Evolutionary conservation across 2,113 vertebrate genomes (phyloP).

Genomic region (Upupa epops): DNA sequence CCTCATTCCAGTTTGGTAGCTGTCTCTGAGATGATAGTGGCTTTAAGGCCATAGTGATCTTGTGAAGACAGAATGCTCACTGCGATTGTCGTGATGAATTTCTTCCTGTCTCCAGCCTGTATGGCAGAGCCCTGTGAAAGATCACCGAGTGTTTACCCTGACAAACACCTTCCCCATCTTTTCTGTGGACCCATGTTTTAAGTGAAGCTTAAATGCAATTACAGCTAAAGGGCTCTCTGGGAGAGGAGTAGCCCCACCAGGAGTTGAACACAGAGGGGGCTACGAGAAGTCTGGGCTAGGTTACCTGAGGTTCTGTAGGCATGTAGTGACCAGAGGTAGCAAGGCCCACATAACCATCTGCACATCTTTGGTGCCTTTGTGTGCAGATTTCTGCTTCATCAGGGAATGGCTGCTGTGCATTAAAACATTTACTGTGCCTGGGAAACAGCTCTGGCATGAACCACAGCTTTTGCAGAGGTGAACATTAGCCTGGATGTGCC

Average conservation of each 20-base stretch:
- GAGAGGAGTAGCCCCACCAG: neutral
- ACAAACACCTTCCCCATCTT: neutral
- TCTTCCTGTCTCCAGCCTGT: neutral
- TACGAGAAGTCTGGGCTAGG: neutral
- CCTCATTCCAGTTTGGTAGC: constrained; percentile 14
- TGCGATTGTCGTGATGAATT: neutral
- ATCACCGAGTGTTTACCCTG: neutral
- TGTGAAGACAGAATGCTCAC: neutral
- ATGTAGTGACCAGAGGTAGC: neutral
- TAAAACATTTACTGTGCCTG: neutral
- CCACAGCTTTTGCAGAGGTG: neutral
- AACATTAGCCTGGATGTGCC: neutral
- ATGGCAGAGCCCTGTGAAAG: neutral
- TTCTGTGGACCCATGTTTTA: neutral
- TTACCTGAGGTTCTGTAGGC: neutral
- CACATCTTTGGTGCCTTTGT: neutral
- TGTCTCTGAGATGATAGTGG: neutral
- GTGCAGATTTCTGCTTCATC: neutral
- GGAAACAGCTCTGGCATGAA: constrained; percentile 7
- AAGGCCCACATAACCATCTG: neutral
- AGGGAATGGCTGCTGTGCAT: neutral
- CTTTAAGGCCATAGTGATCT: constrained; percentile 1
- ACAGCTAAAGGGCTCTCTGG: neutral
- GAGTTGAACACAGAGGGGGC: accelerated
- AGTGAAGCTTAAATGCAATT: neutral